phyloP scores from a whole-genome alignment of 2,113 vertebrate species.

The Charadrius vociferus region DNA sequence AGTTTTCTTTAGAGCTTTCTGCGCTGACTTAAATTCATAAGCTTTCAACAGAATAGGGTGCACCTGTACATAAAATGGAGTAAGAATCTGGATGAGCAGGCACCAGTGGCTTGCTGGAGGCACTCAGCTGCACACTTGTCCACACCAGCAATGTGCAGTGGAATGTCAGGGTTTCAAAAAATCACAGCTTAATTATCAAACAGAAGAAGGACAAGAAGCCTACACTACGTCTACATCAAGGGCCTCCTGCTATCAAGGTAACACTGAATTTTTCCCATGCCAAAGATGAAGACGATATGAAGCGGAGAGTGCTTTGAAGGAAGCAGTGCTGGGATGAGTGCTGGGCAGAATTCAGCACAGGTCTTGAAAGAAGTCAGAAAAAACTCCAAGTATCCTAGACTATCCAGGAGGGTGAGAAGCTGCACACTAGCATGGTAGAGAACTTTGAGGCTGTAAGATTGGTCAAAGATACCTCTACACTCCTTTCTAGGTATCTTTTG shows the following conservation, averaged over 20 bases:
- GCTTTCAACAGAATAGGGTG: background rate
- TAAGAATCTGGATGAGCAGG: background rate
- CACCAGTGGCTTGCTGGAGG: background rate
- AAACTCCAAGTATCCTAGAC: background rate
- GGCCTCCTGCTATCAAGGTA: background rate
- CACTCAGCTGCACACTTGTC: background rate
- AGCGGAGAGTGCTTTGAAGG: background rate
- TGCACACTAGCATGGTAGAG: background rate
- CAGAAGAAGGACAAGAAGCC: background rate
- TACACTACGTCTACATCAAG: accelerated
- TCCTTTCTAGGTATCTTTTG: background rate
- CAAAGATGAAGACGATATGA: accelerated
- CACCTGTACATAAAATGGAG: background rate
- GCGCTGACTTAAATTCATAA: background rate
- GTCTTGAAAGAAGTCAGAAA: background rate
- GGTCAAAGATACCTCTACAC: background rate
- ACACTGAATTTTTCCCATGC: background rate
- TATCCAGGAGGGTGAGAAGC: background rate
- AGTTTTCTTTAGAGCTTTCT: background rate
- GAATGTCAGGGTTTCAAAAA: background rate
- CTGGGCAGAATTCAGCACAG: background rate
- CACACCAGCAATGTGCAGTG: background rate
- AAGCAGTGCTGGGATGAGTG: background rate
- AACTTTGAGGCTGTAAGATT: background rate
- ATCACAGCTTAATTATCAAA: background rate